A percentile compares a stretch with the other conserved stretches of the same genome.
Conservation (phyloP, 1,140 invertebrate genomes). For the Drosophila arizonae region DNA sequence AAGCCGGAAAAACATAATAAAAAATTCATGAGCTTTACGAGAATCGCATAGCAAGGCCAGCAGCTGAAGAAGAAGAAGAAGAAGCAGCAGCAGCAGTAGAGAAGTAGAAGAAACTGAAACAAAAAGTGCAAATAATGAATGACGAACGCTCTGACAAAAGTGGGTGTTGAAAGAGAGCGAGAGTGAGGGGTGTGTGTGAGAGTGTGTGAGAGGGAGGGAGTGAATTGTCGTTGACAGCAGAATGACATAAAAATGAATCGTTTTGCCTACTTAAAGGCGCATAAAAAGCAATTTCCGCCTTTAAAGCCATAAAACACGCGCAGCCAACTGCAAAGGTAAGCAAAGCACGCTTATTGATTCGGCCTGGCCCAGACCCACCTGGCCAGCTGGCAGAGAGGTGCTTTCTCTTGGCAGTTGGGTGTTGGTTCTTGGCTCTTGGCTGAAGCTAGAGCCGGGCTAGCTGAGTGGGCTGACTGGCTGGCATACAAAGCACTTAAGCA, state of each 20-base stretch:
- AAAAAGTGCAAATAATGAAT: constrained; percentile 76
- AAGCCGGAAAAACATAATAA: constrained; percentile 74
- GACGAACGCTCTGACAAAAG: constrained; percentile 48
- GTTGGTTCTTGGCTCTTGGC: background rate
- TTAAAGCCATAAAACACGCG: constrained; percentile 70
- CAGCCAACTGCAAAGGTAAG: constrained; percentile 15
- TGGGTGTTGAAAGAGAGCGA: constrained; percentile 1
- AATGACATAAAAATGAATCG: constrained; percentile 81
- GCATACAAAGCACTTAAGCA: constrained; percentile 67
- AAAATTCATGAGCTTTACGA: constrained; percentile 74
- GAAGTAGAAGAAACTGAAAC: constrained; percentile 56
- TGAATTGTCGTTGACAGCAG: constrained; percentile 44
- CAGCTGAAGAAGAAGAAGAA: constrained; percentile 34
- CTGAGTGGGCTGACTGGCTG: constrained; percentile 2
- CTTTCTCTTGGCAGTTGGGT: too few species aligned
- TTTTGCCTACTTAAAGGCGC: constrained; percentile 79
- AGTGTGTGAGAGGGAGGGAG: too few species aligned
- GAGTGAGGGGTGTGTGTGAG: background rate
- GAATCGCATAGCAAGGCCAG: constrained; percentile 31
- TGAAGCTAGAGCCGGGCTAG: background rate
- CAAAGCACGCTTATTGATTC: constrained; percentile 60
- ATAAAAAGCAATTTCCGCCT: constrained; percentile 73
- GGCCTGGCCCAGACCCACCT: constrained; percentile 2
- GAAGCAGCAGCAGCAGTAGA: background rate
- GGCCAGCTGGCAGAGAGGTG: background rate